These are phyloP conservation scores for Pao palembangensis DNA, from an alignment of 2,113 vertebrate species.

Conservation along the genomic window DNA sequence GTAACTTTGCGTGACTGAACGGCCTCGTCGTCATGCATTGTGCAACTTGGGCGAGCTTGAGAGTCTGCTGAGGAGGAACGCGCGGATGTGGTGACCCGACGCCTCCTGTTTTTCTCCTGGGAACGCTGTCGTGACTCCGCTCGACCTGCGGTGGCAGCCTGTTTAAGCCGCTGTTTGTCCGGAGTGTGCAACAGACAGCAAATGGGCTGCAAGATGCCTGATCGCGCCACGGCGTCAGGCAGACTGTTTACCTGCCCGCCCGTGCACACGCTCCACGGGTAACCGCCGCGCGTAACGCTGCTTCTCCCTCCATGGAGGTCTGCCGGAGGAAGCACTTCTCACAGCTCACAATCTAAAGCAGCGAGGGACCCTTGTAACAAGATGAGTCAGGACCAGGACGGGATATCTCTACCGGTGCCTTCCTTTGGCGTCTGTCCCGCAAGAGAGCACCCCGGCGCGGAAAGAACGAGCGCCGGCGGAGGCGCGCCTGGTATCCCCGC, in stretches of 20 bases:
- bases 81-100: slow-evolving; percentile 8
- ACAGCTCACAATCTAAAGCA: slow-evolving; percentile 20
- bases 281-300: slow-evolving; percentile 52
- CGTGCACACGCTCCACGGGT: slow-evolving; percentile 36
- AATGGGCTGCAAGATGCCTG: slow-evolving; percentile 14
- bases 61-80: background rate
- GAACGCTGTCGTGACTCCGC: slow-evolving; percentile 43
- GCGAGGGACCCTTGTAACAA: slow-evolving; percentile 34
- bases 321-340: slow-evolving; percentile 25
- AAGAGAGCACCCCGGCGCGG: slow-evolving; percentile 19
- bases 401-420: slow-evolving; percentile 67
- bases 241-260: slow-evolving; percentile 34
- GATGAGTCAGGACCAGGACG: slow-evolving; percentile 70
- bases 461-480: slow-evolving; percentile 9
- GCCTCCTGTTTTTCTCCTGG: slow-evolving; percentile 19
- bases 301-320: slow-evolving; percentile 54
- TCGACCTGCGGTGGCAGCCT: background rate
- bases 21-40: slow-evolving; percentile 3
- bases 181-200: slow-evolving; percentile 28
- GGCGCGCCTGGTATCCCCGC: slow-evolving; percentile 52
- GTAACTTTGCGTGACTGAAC: slow-evolving; percentile 3
- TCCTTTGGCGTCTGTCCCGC: slow-evolving; percentile 36
- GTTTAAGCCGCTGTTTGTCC: background rate
- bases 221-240: slow-evolving; percentile 12
- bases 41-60: slow-evolving; percentile 54